A percentile compares a stretch with the other conserved stretches of the same genome.
Conservation (phyloP, 2,113 vertebrate genomes). For the Sinocyclocheilus anshuiensis region DNA sequence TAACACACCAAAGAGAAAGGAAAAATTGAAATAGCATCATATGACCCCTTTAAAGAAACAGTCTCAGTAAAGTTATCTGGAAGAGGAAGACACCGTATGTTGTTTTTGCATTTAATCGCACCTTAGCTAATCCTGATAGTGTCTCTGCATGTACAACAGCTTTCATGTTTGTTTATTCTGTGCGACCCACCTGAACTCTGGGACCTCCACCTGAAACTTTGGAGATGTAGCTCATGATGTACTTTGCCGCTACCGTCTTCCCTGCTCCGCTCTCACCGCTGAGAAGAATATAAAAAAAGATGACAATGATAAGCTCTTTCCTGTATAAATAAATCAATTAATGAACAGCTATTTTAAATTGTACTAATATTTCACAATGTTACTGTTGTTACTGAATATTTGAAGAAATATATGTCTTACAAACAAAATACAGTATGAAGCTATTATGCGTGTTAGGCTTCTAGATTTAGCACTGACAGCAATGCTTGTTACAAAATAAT, state of each 20-base stretch:
- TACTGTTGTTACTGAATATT: background rate
- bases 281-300: conserved; percentile 57
- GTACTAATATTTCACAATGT: background rate
- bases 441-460: background rate
- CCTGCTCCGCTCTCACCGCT: conserved; percentile 97
- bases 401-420: background rate
- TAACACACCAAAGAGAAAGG: too few relatives aligned
- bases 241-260: conserved; percentile 97
- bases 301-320: background rate
- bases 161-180: background rate
- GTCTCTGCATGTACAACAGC: too few relatives aligned
- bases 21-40: too few relatives aligned
- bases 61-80: background rate
- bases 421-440: too few relatives aligned
- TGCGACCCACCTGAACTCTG: conserved; percentile 87
- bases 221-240: conserved; percentile 96
- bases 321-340: background rate
- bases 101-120: background rate
- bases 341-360: too few relatives aligned
- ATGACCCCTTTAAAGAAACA: background rate
- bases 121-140: too few relatives aligned
- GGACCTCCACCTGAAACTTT: conserved; percentile 93
- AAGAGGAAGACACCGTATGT: background rate
- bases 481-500: background rate
- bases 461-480: background rate